These are phyloP conservation scores for Seriola rivoliana DNA, from an alignment of 2,113 vertebrate species.

Conservation along the genomic window DNA sequence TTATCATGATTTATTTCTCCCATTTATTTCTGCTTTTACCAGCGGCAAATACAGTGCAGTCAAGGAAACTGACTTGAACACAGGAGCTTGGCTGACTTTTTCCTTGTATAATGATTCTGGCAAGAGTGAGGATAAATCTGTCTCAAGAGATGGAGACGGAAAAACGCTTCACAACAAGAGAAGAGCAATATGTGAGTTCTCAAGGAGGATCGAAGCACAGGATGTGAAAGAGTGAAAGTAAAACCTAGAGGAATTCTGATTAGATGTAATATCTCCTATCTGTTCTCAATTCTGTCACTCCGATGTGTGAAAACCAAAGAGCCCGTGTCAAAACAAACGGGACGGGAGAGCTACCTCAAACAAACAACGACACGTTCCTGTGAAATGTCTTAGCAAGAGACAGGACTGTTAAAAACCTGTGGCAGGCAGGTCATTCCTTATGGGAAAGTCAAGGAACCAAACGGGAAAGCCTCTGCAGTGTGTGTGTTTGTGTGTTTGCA, in stretches of 20 bases:
- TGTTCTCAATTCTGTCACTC: constrained; percentile 19
- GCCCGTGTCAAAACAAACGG: constrained; percentile 48
- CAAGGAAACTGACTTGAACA: constrained; percentile 38
- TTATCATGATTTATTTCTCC: background rate
- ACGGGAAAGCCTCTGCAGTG: constrained; percentile 15
- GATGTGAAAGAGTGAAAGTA: constrained; percentile 13
- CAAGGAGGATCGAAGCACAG: constrained; percentile 3
- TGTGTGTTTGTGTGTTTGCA: constrained; percentile 45
- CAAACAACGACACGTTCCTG: constrained; percentile 71
- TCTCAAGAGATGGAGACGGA: constrained; percentile 51
- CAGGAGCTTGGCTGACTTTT: constrained; percentile 43
- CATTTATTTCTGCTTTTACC: background rate
- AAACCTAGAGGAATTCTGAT: constrained; percentile 14
- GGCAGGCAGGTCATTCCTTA: constrained; percentile 19
- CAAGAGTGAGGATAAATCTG: constrained; percentile 62
- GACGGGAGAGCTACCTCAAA: constrained; percentile 22
- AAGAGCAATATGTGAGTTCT: constrained; percentile 12
- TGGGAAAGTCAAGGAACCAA: constrained; percentile 43
- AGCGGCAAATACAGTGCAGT: background rate
- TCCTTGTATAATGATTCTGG: constrained; percentile 55
- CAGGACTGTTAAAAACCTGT: constrained; percentile 25
- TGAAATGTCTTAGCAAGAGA: constrained; percentile 54
- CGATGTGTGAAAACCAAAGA: constrained; percentile 69
- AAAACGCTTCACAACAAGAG: constrained; percentile 46
- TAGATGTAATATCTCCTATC: constrained; percentile 3